Percentiles rank a stretch among this genome's conserved stretches.
Conservation (phyloP, 2,113 vertebrate species). For the Mirza zaza region DNA sequence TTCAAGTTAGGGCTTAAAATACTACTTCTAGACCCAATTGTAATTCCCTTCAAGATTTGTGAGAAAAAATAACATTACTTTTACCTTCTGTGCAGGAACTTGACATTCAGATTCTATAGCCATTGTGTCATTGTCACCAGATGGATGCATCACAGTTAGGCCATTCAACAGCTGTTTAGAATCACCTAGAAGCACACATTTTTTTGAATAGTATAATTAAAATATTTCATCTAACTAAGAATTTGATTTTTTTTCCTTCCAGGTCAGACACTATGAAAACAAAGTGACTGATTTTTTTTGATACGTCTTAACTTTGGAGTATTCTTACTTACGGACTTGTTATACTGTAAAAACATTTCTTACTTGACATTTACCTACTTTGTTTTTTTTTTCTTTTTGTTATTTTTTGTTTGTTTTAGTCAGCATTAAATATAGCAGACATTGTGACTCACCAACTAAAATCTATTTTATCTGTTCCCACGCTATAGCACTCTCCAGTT, state of each 20-base stretch:
- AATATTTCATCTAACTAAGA: conserved; percentile 35
- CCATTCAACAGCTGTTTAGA: background rate
- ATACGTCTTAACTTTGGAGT: background rate
- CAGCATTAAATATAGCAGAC: background rate
- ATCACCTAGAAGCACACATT: conserved; percentile 64
- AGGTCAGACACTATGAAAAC: conserved; percentile 25
- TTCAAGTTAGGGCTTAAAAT: conserved; percentile 29
- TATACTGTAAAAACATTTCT: conserved; percentile 27
- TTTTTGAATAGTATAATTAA: conserved; percentile 47
- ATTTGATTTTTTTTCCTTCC: background rate
- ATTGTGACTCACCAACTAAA: background rate
- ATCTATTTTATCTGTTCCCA: background rate
- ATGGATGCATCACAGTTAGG: conserved; percentile 30
- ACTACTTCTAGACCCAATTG: background rate
- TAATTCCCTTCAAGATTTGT: conserved; percentile 18
- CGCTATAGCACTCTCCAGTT: background rate
- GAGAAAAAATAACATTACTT: background rate
- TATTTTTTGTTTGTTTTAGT: background rate
- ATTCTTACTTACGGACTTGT: background rate
- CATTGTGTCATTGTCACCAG: background rate
- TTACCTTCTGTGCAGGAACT: conserved; percentile 79
- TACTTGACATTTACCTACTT: background rate
- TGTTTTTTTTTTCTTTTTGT: background rate
- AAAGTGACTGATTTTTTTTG: conserved; percentile 1
- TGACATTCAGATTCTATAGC: conserved; percentile 46